Evolutionary conservation across 2,113 vertebrate species (phyloP), one percentile per base, ranked within the genome.

Genomic region (Oreochromis aureus): DNA sequence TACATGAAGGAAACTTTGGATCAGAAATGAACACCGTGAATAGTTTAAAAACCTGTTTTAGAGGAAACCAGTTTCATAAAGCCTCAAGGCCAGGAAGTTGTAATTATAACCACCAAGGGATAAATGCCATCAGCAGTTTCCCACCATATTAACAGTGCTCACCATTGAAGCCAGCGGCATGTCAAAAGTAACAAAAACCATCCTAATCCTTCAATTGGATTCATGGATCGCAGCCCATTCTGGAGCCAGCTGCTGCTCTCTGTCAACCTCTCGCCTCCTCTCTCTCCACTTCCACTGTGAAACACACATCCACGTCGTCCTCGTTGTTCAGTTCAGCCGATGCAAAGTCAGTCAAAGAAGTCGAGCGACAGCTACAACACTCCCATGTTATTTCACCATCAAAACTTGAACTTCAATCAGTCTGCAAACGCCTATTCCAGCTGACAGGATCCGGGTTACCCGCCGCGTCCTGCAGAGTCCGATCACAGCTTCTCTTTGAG

Each of bases 101-200:
- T 59, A 10, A 86, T 84, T 82, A 41, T 55, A 39, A 83, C 32
- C 36, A 88, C 27, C 73, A 46, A 79, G 39, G 58, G 61, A 80
- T 27, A 86, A 48, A 85, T 51, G 18, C 22, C 11, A 53, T 19
- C 87, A 69, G 63, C 81, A 85, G 63, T 80, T 90, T 93, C 61
- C 81, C 82, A 91, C 32, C 73, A 73, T 22, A 19, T 66, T 24
- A 80, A 82, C 84, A 89, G 51, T 89, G 94, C 96, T 97, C 93
- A 97, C 96, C 96, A 95, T 91, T 84, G 95, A 96, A 94, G 94
- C 92, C 91, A 96, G 89, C 81, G 95, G 94, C 96, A 96, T 96
- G 92, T 96, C 96, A 93, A 96, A 95, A 66, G 89, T 86, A 89
- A 92, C 89, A 94, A 96, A 97, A 93, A 97, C 96, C 96, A 97